Conservation (phyloP, 2,888 invertebrate genomes). For the Phortica okadai region DNA sequence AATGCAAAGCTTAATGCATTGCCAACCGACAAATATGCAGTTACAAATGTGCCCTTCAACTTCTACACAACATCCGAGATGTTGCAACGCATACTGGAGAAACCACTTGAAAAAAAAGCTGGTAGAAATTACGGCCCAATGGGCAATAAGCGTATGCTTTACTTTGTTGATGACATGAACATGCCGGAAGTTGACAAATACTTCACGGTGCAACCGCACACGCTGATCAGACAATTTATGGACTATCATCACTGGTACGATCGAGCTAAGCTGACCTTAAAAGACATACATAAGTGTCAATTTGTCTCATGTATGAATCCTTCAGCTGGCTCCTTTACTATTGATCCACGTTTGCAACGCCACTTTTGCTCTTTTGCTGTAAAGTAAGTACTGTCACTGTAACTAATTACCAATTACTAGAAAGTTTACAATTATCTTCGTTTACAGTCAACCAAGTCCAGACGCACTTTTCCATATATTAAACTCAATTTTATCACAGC, state of each 20-base stretch:
- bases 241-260: constrained; percentile 98
- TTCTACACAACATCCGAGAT: constrained; percentile 96
- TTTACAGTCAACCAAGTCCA: constrained; percentile 85
- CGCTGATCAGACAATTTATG: constrained; percentile 93
- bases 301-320: constrained; percentile 98
- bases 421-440: not conserved
- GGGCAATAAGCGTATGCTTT: constrained; percentile 93
- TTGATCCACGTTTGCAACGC: constrained; percentile 91
- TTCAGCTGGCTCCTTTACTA: constrained; percentile 95
- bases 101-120: constrained; percentile 95
- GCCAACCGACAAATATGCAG: constrained; percentile 84
- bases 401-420: not conserved
- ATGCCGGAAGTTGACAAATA: constrained; percentile 98
- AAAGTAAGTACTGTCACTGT: constrained; percentile 77
- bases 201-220: constrained; percentile 96
- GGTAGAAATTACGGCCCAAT: constrained; percentile 95
- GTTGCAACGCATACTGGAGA: constrained; percentile 91
- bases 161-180: constrained; percentile 97
- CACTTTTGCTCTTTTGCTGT: constrained; percentile 92
- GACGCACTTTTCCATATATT: constrained; percentile 92
- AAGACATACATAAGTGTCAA: constrained; percentile 95
- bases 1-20: constrained; percentile 87
- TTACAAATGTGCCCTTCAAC: constrained; percentile 94
- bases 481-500: constrained; percentile 87
- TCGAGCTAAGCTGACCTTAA: constrained; percentile 87